Base-by-base conservation (phyloP, 2,113 vertebrate species). In the Catharus fuscescens region DNA sequence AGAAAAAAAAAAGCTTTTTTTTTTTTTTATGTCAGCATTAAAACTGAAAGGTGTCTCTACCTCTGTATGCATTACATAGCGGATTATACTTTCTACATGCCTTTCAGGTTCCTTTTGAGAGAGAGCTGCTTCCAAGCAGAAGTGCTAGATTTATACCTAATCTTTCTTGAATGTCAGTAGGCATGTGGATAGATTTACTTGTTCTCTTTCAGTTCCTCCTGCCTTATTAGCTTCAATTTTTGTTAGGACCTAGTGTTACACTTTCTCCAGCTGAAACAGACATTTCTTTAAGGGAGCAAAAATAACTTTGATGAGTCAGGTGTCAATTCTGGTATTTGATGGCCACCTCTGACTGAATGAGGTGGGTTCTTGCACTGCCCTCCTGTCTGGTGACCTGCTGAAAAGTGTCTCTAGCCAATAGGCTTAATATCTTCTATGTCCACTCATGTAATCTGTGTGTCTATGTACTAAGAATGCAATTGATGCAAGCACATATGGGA, bases 151-250 rank as follows among this genome's bases (percentile, higher is more conserved):
- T 92, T 81, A 7, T 26, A 56, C 52, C 19, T 92, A 32, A 66
- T 78, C 50, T 52, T 92, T 61, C 26, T 59, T 74, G 52, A 95
- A 23, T 71, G 34, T 74, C 52, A 62, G 12, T 78, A 54, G 44
- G 47, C 12, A 52, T 91, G 70, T 31, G 42, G 47, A 60, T 66
- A 57, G 47, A 67, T 90, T 71, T 62, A 40, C 54, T 69, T 44
- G 18, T 57, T 92, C 36, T 81, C 24, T 54, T 89, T 89, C 34
- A 32, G 72, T 91, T 84, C 47, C 70, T 84, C 77, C 60, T 89
- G 24, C 26, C 31, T 73, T 90, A 64, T 9, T 82, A 60, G 31
- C 53, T 76, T 89, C 34, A 47, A 0, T 32, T 84, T 84, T 59
- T 71, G 21, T 88, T 66, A 74, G 26, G 32, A 74, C 17, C 54